Evolutionary conservation across 2,113 vertebrate genomes (phyloP).

Genomic region (Porphyrio hochstetteri): DNA sequence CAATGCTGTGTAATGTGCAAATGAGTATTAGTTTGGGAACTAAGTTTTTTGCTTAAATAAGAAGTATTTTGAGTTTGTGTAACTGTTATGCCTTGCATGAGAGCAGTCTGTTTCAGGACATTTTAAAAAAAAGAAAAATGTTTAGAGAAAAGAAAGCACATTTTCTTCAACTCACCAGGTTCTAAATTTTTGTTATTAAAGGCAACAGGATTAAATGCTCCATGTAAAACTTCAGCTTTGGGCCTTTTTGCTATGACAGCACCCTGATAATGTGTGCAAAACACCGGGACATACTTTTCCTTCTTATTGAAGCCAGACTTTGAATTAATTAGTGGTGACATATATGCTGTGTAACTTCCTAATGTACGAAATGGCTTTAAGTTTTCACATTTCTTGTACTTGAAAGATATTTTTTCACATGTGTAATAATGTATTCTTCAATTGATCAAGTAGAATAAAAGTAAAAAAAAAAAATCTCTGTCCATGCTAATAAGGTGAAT

Average conservation of each 20-base stretch:
- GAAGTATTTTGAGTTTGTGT: background rate
- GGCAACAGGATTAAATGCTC: background rate
- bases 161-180: background rate
- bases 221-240: background rate
- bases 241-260: background rate
- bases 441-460: background rate
- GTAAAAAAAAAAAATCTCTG: background rate
- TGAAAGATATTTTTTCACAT: background rate
- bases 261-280: background rate
- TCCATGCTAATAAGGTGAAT: background rate
- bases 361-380: background rate
- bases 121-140: rapidly evolving
- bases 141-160: background rate
- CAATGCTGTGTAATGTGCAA: background rate
- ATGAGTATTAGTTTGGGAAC: background rate
- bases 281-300: background rate
- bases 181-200: background rate
- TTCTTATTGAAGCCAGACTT: background rate
- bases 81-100: background rate
- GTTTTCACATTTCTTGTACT: background rate
- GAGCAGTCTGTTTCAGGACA: background rate
- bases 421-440: background rate
- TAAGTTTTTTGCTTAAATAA: background rate
- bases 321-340: background rate
- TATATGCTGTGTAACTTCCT: background rate